Base-by-base conservation (phyloP, 2,797 vertebrate genomes). In the Melanitta fusca region DNA sequence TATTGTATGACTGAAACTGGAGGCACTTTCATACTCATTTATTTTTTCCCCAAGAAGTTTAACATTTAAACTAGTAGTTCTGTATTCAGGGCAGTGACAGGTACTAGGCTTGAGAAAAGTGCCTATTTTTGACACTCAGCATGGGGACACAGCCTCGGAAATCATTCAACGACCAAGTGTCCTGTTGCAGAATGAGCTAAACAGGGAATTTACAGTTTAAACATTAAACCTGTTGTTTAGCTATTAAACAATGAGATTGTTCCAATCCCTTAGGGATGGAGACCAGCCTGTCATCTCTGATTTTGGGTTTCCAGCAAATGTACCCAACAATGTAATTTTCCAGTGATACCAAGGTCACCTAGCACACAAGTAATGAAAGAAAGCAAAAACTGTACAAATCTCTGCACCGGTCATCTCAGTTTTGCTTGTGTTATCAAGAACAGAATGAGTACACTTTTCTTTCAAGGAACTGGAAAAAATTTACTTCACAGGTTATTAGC, bases 221-320 rank as follows among this genome's bases (percentile, higher is more conserved):
- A 94, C 53, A 96, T 97, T 93, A 97, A 96, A 89, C 91, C 61
- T 36, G 89, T 88, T 92, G 94, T 80, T 97, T 95, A 97, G 89
- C 70, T 94, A 96, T 96, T 97, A 97, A 97, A 66, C 93, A 97
- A 86, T 80, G 84, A 91, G 41, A 56, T 72, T 88, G 70, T 78
- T 92, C 43, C 72, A 69, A 80, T 71, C 72, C 88, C 83, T 88
- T 86, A 80, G 89, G 85, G 57, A 83, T 71, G 56, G 61, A 93
- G 62, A 86, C 10, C 24, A 47, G n/a, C 25, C 34, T 89, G 60
- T 60, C 20, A 60, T 73, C 57, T 79, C 6, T 1, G 10, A 32
- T 92, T 80, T 73, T 77, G 56, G 30, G 32, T 75, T 84, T 89
- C 30, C 53, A 80, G 77, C 11, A 65, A 86, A 71, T 39, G 10